Base-by-base conservation (phyloP, 2,888 invertebrate genomes). In the Lottia scabra region DNA sequence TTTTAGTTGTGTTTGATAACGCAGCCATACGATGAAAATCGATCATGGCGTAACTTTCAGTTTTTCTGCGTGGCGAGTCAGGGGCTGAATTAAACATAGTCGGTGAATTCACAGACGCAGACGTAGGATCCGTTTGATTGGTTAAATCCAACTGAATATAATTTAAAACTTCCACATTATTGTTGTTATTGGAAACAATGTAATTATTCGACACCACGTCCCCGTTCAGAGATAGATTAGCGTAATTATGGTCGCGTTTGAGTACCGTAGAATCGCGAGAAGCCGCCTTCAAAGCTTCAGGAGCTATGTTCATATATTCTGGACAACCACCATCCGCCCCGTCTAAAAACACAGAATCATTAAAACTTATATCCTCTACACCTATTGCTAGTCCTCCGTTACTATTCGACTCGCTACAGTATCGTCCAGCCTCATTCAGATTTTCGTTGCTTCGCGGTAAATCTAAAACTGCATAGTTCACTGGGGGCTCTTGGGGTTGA, bases 21-120 rank as follows among this genome's bases (percentile, higher is more conserved):
- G 97, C 97, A 70, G 94, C 94, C 0, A 98, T 98, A 91, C 95
- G 95, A 84, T 96, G 94, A 90, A 98, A 97, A 91, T 98, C 98
- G 82, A 98, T 98, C 0, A 95, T 95, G 12, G 95, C 95, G 87
- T 97, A 97, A 67, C 95, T 94, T 65, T 88, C 85, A 0, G 85
- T 83, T 30, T 80, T 78, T 68, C 82, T 82, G 56, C 80, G 79
- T 0, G 85, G 86, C 2, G 87, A 86, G 71, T 86, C 87, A 19
- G 84, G 84, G 30, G 76, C 68, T 2, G 81, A 80, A 5, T 76
- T 68, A 63, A 80, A 80, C 48, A 84, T 83, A 10, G 81, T 79
- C 0, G 86, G 83, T 10, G 85, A 83, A 13, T 83, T 80, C 0
- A 85, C 81, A 8, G 81, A 77, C n/a, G 67, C 71, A 4, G 74